A percentile compares a stretch with the other conserved stretches of the same genome.
Conservation (phyloP, 1,140 invertebrate genomes). For the Homarus americanus region DNA sequence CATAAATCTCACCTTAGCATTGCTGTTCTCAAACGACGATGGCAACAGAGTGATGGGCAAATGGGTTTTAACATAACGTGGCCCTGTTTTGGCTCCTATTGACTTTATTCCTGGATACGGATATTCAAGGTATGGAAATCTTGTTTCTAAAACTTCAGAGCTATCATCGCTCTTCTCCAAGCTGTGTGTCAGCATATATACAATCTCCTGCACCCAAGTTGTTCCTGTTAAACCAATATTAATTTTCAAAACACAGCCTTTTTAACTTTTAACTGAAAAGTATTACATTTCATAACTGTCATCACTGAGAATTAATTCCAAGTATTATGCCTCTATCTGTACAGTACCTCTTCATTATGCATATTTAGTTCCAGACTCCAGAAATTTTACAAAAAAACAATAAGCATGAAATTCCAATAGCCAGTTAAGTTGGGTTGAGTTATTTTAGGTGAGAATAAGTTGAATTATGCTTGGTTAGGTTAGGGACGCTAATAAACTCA, state of each 20-base stretch:
- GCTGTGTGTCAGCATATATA: slow-evolving; percentile 87
- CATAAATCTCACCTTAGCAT: slow-evolving; percentile 82
- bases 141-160: slow-evolving; percentile 78
- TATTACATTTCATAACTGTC: too few relatives aligned
- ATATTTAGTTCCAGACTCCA: too few relatives aligned
- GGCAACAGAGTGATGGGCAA: slow-evolving; percentile 79
- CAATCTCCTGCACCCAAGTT: slow-evolving; percentile 90
- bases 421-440: too few relatives aligned
- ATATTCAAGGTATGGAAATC: slow-evolving; percentile 81
- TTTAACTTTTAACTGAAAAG: too few relatives aligned
- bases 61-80: slow-evolving; percentile 80
- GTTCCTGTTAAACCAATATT: slow-evolving; percentile 83
- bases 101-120: slow-evolving; percentile 78
- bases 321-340: too few relatives aligned
- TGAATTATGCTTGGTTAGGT: too few relatives aligned
- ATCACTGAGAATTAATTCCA: neutral
- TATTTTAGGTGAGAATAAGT: too few relatives aligned
- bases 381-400: too few relatives aligned
- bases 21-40: slow-evolving; percentile 69
- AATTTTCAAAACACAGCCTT: too few relatives aligned
- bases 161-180: slow-evolving; percentile 76
- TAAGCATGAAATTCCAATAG: too few relatives aligned
- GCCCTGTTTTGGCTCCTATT: slow-evolving; percentile 58
- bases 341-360: too few relatives aligned
- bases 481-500: too few relatives aligned